phyloP scores from a whole-genome alignment of 30 jellyfish, hydroid and myxozoan species.

The Turritopsis dohrnii region DNA sequence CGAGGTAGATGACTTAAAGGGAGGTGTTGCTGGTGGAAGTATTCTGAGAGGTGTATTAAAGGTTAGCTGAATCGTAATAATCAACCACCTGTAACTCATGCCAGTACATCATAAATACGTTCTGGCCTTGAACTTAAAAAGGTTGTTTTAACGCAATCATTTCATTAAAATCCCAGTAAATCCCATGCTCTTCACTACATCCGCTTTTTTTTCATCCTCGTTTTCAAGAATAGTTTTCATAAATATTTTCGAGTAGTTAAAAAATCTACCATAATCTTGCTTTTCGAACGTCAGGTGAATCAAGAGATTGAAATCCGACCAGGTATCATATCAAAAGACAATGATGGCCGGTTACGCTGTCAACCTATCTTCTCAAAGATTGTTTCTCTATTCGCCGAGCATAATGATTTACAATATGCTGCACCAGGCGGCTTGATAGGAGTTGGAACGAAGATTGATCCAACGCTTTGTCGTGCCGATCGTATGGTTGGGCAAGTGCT shows the following conservation, averaged over 20 bases:
- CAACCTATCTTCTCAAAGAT: slow-evolving; percentile 94
- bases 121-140: too few relatives aligned
- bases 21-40: slow-evolving; percentile 99
- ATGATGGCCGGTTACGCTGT: slow-evolving; percentile 81
- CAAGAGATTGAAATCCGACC: slow-evolving; percentile 98
- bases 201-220: too few relatives aligned
- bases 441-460: slow-evolving; percentile 97
- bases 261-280: too few relatives aligned
- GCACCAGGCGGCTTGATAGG: slow-evolving; percentile 99
- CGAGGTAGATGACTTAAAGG: slow-evolving; percentile 90
- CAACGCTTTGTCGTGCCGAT: slow-evolving; percentile 98
- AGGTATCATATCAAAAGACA: slow-evolving; percentile 93
- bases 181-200: too few relatives aligned
- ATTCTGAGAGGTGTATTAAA: slow-evolving; percentile 91
- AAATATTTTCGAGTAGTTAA: background rate
- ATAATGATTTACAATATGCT: slow-evolving; percentile 91
- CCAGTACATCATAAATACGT: background rate
- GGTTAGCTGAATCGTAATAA: slow-evolving; percentile 26
- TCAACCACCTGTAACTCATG: background rate
- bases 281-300: slow-evolving; percentile 92
- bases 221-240: too few relatives aligned
- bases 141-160: too few relatives aligned
- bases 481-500: slow-evolving; percentile 99
- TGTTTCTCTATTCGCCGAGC: slow-evolving; percentile 98
- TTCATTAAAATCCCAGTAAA: too few relatives aligned